Conservation (phyloP, 2,888 invertebrate species). For the Hirtodrosophila trivittata region DNA sequence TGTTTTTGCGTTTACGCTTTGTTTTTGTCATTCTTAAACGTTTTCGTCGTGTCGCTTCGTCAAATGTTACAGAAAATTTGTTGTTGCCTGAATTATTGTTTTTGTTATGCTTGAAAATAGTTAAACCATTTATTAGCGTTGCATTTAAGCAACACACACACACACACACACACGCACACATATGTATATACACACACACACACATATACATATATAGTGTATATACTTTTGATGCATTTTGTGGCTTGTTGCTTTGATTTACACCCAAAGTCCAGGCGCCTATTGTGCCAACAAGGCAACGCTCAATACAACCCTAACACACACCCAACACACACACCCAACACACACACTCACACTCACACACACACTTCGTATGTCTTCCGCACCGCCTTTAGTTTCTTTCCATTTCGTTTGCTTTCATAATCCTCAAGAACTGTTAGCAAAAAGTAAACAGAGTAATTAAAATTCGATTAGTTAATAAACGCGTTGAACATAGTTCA, state of each 20-base stretch:
- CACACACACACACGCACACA: conserved; percentile 18
- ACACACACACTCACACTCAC: neutral
- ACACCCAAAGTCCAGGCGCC: conserved; percentile 1
- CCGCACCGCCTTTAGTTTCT: conserved; percentile 40
- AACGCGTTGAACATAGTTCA: neutral
- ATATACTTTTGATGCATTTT: conserved; percentile 21
- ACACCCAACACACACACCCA: conserved; percentile 1
- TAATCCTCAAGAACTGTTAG: no score
- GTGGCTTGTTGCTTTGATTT: neutral
- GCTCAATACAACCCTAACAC: no score
- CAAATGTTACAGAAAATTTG: conserved; percentile 21
- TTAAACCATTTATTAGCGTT: neutral
- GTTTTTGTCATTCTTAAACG: conserved; percentile 43
- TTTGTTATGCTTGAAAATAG: conserved; percentile 39
- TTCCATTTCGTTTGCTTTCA: no score
- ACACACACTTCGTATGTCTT: conserved; percentile 31
- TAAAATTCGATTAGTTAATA: conserved; percentile 23
- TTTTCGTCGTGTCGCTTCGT: conserved; percentile 28
- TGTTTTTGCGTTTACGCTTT: conserved; percentile 35
- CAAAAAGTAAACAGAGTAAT: conserved; percentile 15
- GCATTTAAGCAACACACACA: conserved; percentile 19
- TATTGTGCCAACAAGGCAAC: conserved; percentile 1
- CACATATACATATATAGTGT: conserved; percentile 15
- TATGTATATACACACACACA: conserved; percentile 15
- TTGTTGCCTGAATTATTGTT: conserved; percentile 41